These are phyloP conservation scores for Sylvia borin DNA, from an alignment of 2,797 vertebrate genomes.

Conservation along the genomic window DNA sequence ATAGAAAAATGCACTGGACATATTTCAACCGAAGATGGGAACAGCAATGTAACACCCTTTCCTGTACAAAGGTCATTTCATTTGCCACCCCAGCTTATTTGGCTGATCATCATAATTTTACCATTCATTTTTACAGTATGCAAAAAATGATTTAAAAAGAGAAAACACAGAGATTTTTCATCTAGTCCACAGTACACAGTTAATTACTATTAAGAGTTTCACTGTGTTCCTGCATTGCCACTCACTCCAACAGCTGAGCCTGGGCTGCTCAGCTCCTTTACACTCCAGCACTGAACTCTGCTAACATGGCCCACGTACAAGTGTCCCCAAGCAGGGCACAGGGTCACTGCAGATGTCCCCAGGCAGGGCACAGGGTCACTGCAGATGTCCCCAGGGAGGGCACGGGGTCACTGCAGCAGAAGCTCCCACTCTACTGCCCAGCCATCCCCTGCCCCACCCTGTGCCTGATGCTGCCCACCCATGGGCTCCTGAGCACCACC, in stretches of 20 bases:
- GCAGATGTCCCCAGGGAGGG: too few relatives aligned
- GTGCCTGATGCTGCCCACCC: accelerated
- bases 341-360: too few relatives aligned
- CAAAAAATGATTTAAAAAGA: neutral
- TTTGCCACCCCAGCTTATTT: neutral
- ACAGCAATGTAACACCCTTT: neutral
- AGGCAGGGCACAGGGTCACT: too few relatives aligned
- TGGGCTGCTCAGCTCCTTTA: neutral
- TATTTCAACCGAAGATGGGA: neutral
- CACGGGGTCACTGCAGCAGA: too few relatives aligned
- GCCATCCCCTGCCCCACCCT: neutral
- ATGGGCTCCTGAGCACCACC: neutral
- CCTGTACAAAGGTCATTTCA: neutral
- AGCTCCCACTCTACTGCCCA: neutral
- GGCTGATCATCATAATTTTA: neutral
- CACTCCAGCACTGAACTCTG: neutral
- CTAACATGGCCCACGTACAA: accelerated
- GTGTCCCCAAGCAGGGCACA: neutral
- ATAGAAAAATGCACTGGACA: neutral
- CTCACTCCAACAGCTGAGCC: neutral
- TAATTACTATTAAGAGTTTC: neutral
- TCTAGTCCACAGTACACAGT: accelerated
- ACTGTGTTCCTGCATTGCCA: neutral
- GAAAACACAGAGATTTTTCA: neutral
- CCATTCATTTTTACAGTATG: neutral